Conservation (phyloP, 2,113 vertebrate species). For the Dipodomys ordii region DNA sequence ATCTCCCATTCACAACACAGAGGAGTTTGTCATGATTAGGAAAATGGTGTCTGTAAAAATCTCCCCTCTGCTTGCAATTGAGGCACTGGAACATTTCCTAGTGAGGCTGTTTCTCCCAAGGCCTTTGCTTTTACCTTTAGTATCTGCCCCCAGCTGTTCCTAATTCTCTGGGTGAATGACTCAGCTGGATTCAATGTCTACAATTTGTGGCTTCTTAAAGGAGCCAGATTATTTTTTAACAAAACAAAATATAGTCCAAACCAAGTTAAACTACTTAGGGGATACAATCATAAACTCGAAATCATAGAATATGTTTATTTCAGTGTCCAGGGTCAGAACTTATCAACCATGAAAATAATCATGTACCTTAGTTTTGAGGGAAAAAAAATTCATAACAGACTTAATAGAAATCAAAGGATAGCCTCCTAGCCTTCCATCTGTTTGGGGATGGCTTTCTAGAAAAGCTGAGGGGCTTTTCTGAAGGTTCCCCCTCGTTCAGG, state of each 20-base stretch:
- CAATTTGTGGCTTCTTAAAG: slow-evolving; percentile 50
- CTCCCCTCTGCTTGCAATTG: background rate
- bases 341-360: slow-evolving; percentile 52
- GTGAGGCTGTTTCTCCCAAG: background rate
- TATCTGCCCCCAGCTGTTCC: slow-evolving; percentile 56
- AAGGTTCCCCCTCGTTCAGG: background rate
- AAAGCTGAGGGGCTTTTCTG: background rate
- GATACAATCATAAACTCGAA: slow-evolving; percentile 1
- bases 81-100: background rate
- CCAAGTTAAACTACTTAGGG: background rate
- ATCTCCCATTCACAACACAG: background rate
- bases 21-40: background rate
- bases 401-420: slow-evolving; percentile 36
- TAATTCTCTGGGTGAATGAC: slow-evolving; percentile 54
- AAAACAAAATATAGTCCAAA: slow-evolving; percentile 1
- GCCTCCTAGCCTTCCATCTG: background rate
- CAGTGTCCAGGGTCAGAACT: slow-evolving; percentile 41
- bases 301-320: slow-evolving; percentile 21
- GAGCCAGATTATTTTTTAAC: slow-evolving; percentile 9
- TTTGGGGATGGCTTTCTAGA: background rate
- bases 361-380: background rate
- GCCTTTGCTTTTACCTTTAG: background rate
- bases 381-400: background rate
- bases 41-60: background rate
- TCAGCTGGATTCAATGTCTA: slow-evolving; percentile 47